Evolutionary conservation across 1,140 invertebrate genomes (phyloP).

Genomic region (Venturia canescens): DNA sequence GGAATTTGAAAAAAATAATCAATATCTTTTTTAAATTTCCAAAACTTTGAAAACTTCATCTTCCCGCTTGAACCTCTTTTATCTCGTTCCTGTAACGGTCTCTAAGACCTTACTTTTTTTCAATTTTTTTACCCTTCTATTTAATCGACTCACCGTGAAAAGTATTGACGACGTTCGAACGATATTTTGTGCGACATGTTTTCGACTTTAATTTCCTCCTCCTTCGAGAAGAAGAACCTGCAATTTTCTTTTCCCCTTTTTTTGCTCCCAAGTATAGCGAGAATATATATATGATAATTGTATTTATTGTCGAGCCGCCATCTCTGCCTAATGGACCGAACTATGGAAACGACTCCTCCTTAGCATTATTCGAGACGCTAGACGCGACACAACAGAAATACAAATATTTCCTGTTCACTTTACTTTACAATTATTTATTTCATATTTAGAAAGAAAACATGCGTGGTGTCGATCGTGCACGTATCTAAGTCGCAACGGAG

Average conservation of each 20-base stretch:
- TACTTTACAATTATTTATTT: conserved; percentile 15
- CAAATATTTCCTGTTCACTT: not conserved
- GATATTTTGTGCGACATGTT: not conserved
- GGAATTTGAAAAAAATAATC: conserved; percentile 14
- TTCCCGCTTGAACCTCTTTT: not conserved
- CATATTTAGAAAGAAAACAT: not conserved
- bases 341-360: not conserved
- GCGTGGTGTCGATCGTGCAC: not conserved
- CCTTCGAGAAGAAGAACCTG: too few species aligned
- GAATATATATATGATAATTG: not conserved
- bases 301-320: not conserved
- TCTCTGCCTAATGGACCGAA: not conserved
- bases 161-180: conserved; percentile 31
- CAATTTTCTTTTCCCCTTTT: not conserved
- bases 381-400: conserved; percentile 8
- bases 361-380: not conserved
- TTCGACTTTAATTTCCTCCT: not conserved
- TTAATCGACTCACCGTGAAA: conserved; percentile 36
- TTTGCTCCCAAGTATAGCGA: not conserved
- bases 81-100: not conserved
- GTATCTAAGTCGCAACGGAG: conserved; percentile 14
- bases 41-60: conserved; percentile 31
- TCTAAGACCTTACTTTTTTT: not conserved
- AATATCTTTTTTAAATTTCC: not conserved
- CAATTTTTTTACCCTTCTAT: not conserved